phyloP scores from a whole-genome alignment of 2,113 vertebrate species.

The Elaphurus davidianus region DNA sequence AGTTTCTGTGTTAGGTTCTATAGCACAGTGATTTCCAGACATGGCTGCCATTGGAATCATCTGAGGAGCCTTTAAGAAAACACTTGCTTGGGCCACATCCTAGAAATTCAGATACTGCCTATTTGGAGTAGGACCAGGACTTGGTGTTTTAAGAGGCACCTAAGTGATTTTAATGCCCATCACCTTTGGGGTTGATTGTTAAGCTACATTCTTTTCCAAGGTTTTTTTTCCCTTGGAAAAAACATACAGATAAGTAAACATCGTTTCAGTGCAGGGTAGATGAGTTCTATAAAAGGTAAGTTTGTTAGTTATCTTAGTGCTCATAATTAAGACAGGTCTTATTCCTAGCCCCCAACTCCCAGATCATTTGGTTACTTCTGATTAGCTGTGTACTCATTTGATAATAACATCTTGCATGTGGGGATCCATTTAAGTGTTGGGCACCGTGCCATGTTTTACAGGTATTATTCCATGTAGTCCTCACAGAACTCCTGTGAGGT shows the following conservation, averaged over 20 bases:
- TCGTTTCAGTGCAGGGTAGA: background rate
- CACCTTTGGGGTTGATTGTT: background rate
- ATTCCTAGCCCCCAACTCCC: background rate
- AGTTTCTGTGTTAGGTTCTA: background rate
- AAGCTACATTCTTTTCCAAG: background rate
- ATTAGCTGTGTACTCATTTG: background rate
- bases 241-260: background rate
- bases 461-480: background rate
- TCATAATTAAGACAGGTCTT: background rate
- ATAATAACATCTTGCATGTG: background rate
- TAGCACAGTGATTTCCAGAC: background rate
- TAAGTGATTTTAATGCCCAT: background rate
- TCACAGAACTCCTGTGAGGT: background rate
- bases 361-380: background rate
- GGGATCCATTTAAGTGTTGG: background rate
- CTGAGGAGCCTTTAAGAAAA: background rate
- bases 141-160: conserved; percentile 6
- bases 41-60: background rate
- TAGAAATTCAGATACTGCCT: conserved; percentile 42
- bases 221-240: background rate
- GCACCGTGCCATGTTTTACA: background rate
- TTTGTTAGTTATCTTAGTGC: background rate
- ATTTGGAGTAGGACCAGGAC: conserved; percentile 1
- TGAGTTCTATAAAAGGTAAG: background rate
- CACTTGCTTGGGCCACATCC: background rate